Percentiles rank a stretch among this genome's conserved stretches.
Evolutionary conservation across 2,113 vertebrate genomes (phyloP).

Genomic region (Eurypyga helias): DNA sequence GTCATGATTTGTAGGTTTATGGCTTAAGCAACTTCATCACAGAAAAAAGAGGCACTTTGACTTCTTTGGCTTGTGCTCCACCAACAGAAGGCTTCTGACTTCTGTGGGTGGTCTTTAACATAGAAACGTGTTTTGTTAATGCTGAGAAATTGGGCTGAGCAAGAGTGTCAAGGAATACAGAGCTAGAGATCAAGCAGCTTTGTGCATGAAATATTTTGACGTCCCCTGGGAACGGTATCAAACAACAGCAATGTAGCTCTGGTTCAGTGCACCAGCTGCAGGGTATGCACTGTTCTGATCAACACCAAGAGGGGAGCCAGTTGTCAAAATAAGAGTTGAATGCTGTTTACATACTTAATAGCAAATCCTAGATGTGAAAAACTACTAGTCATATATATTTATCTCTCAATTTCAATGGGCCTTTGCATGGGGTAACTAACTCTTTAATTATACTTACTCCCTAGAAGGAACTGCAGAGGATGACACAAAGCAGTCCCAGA

Average conservation of each 20-base stretch:
- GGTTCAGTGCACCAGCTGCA: constrained; percentile 36
- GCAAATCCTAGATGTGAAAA: constrained; percentile 3
- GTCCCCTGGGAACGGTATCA: constrained; percentile 8
- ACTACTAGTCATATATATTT: neutral
- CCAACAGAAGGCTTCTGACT: neutral
- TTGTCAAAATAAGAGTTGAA: neutral
- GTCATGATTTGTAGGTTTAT: neutral
- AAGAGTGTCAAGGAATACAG: neutral
- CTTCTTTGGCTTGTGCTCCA: neutral
- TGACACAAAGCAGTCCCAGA: neutral
- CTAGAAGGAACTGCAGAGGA: neutral
- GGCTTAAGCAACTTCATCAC: neutral
- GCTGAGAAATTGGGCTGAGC: neutral
- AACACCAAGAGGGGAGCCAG: neutral
- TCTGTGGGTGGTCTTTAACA: neutral
- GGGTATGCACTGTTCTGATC: neutral
- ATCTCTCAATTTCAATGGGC: neutral
- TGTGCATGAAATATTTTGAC: neutral
- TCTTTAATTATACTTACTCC: neutral
- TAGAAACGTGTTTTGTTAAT: neutral
- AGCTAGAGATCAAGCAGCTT: neutral
- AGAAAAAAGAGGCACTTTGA: neutral
- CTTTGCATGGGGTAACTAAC: neutral
- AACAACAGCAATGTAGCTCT: neutral
- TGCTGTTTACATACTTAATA: neutral